phyloP scores from a whole-genome alignment of 1,140 invertebrate species.

The Pentalonia nigronervosa region DNA sequence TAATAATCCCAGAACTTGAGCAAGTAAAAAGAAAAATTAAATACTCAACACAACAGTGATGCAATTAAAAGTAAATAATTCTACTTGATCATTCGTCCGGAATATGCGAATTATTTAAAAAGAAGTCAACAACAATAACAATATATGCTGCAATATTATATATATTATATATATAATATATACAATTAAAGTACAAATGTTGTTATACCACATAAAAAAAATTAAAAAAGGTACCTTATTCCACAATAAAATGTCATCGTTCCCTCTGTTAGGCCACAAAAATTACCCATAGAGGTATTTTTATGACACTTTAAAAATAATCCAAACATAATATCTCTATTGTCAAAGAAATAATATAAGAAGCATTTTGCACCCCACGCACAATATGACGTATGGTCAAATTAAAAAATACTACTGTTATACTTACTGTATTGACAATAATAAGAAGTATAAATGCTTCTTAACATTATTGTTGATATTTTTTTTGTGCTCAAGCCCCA shows the following conservation, averaged over 20 bases:
- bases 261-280: neutral
- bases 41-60: neutral
- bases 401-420: constrained; percentile 30
- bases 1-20: neutral
- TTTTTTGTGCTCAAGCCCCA: constrained; percentile 51
- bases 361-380: neutral
- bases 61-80: constrained; percentile 38
- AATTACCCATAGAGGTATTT: constrained; percentile 11
- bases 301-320: constrained; percentile 13
- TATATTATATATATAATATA: neutral
- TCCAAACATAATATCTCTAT: neutral
- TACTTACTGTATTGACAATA: neutral
- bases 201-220: neutral
- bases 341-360: neutral
- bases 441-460: constrained; percentile 18
- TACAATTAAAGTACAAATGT: neutral
- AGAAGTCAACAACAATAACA: constrained; percentile 15
- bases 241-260: constrained; percentile 9
- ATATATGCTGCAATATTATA: no score
- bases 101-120: neutral
- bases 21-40: constrained; percentile 5
- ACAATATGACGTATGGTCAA: constrained; percentile 4
- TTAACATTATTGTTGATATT: constrained; percentile 29
- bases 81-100: neutral
- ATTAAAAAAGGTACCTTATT: constrained; percentile 17